Percentiles rank a stretch among this genome's conserved stretches.
phyloP scores from a whole-genome alignment of 1,140 invertebrate genomes.

The Drosophila yakuba region DNA sequence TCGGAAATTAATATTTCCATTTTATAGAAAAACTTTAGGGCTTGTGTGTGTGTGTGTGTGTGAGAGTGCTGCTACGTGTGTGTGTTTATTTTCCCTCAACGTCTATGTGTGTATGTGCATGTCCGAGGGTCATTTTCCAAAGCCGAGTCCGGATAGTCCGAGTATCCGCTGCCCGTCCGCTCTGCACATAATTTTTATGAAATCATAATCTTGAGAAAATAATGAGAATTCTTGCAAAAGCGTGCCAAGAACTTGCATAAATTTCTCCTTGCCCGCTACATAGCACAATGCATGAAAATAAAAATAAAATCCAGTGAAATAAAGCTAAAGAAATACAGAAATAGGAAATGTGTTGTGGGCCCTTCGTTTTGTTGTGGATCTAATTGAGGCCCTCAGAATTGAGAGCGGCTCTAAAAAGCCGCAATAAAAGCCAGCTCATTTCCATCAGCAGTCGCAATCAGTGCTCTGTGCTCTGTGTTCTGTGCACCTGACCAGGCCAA shows the following conservation, averaged over 20 bases:
- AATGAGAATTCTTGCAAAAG: slow-evolving; percentile 64
- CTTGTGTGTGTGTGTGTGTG: slow-evolving; percentile 7
- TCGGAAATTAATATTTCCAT: slow-evolving; percentile 83
- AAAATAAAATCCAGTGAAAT: slow-evolving; percentile 13
- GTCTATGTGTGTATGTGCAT: slow-evolving; percentile 39
- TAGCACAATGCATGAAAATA: slow-evolving; percentile 25
- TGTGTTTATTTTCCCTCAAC: slow-evolving; percentile 23
- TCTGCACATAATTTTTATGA: slow-evolving; percentile 66
- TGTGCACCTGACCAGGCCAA: slow-evolving; percentile 39
- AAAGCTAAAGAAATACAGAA: slow-evolving; percentile 5
- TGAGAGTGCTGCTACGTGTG: slow-evolving; percentile 3
- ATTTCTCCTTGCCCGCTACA: slow-evolving; percentile 31
- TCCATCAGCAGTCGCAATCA: slow-evolving; percentile 48
- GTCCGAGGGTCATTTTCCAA: slow-evolving; percentile 56
- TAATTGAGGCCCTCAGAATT: slow-evolving; percentile 35
- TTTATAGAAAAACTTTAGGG: slow-evolving; percentile 74
- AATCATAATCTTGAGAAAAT: slow-evolving; percentile 70
- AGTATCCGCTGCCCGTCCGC: slow-evolving; percentile 34
- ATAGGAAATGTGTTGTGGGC: slow-evolving; percentile 14
- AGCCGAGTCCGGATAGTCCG: slow-evolving; percentile 38
- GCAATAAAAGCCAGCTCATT: slow-evolving; percentile 32
- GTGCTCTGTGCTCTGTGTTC: slow-evolving; percentile 13
- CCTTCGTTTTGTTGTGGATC: slow-evolving; percentile 21
- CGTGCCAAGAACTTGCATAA: slow-evolving; percentile 63
- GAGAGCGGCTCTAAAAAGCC: slow-evolving; percentile 19